These are phyloP conservation scores for Micropoecilia bifurca DNA, from an alignment of 2,797 vertebrate genomes.

Conservation along the genomic window DNA sequence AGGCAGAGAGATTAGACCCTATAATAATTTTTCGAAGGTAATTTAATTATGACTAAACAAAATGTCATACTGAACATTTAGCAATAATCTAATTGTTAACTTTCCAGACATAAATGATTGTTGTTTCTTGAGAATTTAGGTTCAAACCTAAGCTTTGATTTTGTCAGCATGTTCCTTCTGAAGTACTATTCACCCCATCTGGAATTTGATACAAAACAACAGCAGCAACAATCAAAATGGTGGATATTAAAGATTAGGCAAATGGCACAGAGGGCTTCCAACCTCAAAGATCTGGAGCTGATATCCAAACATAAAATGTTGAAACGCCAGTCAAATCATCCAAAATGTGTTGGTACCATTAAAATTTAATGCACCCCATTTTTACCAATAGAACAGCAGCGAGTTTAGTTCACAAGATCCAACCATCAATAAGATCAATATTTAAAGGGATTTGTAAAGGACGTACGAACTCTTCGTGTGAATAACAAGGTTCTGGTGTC, in stretches of 20 bases:
- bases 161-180: not conserved
- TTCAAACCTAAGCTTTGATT: not conserved
- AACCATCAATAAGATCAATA: too few relatives aligned
- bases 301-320: not conserved
- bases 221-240: not conserved
- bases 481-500: too few relatives aligned
- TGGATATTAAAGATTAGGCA: not conserved
- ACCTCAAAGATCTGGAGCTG: not conserved
- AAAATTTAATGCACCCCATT: too few relatives aligned
- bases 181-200: not conserved
- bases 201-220: not conserved
- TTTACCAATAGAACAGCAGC: not conserved
- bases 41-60: not conserved
- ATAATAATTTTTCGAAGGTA: not conserved
- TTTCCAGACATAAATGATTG: not conserved
- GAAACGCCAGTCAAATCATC: not conserved
- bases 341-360: not conserved
- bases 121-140: not conserved
- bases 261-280: not conserved
- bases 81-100: not conserved
- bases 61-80: not conserved
- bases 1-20: not conserved
- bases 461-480: too few relatives aligned
- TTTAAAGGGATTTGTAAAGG: too few relatives aligned
- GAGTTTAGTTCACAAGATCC: not conserved